Evolutionary conservation across 1,140 invertebrate genomes (phyloP).

Genomic region (Teleogryllus occipitalis): DNA sequence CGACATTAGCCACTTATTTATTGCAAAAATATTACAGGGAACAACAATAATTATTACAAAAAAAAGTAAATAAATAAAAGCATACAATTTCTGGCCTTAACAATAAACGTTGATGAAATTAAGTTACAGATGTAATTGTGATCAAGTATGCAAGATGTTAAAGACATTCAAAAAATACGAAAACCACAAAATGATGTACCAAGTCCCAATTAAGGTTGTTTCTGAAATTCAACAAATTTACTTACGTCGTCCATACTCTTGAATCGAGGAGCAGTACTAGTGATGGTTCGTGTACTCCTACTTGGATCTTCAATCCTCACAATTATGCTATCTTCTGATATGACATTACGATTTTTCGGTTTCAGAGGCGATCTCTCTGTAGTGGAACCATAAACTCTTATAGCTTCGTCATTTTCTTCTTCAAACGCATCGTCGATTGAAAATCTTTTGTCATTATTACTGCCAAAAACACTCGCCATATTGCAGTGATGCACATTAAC

Average conservation of each 20-base stretch:
- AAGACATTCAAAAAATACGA: no score
- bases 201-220: no score
- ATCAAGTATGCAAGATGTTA: no score
- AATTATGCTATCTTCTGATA: constrained; percentile 23
- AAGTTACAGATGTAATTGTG: background rate
- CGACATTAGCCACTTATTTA: no score
- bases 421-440: constrained; percentile 76
- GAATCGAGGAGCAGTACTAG: constrained; percentile 21
- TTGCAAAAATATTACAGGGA: no score
- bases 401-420: constrained; percentile 68
- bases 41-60: no score
- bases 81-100: no score
- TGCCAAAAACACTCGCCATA: constrained; percentile 18
- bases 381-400: constrained; percentile 64
- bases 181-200: no score
- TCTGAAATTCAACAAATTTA: background rate
- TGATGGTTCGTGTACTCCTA: constrained; percentile 18
- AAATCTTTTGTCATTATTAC: constrained; percentile 36
- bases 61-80: no score
- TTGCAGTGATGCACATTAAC: background rate
- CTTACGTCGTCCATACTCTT: constrained; percentile 25
- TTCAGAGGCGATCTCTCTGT: constrained; percentile 45
- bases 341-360: constrained; percentile 30
- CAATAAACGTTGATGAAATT: background rate
- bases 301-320: constrained; percentile 24